These are phyloP conservation scores for Atta colombica DNA, from an alignment of 1,140 invertebrate genomes.

Conservation along the genomic window DNA sequence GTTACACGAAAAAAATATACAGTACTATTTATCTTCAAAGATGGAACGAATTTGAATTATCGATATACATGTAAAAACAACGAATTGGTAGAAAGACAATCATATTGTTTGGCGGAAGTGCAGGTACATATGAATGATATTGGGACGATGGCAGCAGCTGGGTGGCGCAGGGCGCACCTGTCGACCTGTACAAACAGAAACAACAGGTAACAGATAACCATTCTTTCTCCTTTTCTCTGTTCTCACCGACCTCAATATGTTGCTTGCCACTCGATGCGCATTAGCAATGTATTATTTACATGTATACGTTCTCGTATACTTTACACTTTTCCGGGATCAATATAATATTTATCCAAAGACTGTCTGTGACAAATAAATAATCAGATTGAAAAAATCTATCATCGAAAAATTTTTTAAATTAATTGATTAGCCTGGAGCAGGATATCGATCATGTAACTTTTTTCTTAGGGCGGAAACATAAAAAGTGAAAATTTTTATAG, in stretches of 20 bases:
- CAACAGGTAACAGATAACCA: constrained; percentile 82
- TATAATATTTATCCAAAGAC: background rate
- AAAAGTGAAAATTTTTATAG: no score
- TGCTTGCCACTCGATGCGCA: constrained; percentile 57
- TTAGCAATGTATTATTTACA: constrained; percentile 29
- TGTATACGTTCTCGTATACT: background rate
- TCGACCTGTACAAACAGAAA: constrained; percentile 82
- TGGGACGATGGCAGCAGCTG: constrained; percentile 82
- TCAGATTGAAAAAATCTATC: background rate
- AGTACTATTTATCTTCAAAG: constrained; percentile 12
- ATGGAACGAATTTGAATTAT: constrained; percentile 37
- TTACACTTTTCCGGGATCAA: background rate
- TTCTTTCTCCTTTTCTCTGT: constrained; percentile 65
- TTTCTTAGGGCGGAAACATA: no score
- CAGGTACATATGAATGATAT: constrained; percentile 77
- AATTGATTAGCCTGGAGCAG: background rate
- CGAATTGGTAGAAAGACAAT: constrained; percentile 43
- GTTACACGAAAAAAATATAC: background rate
- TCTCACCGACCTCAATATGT: constrained; percentile 64
- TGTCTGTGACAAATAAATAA: background rate
- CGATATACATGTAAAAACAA: constrained; percentile 64
- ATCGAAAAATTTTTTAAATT: background rate
- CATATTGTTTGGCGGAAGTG: constrained; percentile 62
- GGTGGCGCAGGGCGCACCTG: constrained; percentile 82
- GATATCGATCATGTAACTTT: no score